Base-by-base conservation (phyloP, 2,888 invertebrate genomes). In the Phorcus lineatus region DNA sequence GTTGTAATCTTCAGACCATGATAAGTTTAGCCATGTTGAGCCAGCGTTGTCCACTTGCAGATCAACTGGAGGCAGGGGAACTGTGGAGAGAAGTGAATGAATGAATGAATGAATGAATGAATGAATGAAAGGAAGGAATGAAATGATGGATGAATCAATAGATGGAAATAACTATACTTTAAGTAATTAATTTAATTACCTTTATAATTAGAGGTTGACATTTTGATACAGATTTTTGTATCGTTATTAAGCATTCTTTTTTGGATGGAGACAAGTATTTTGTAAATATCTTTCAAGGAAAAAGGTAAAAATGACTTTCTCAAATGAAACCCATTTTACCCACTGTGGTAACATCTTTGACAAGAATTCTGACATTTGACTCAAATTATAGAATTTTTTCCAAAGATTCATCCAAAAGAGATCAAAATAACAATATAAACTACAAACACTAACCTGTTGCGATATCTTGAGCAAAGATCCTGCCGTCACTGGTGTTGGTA, bases 51-150 rank as follows among this genome's bases (percentile, higher is more conserved):
- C 31, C 1, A 80, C 77, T 22, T 77, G 31, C 0, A 88, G 62
- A 77, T 80, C 79, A 22, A 77, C 81, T 9, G 86, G 86, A 11
- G 85, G 83, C 67, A 88, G 80, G 6, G 88, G 88, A 66, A 83
- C 88, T 88, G 83, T 19, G 81, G 80, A 24, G 7, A 53, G 62
- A 57, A 13, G 36, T 47, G 47, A 47, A 47, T 47, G 47, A 47
- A 47, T 47, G 47, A 13, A 47, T 47, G 47, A 13, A 47, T 47
- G 47, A 13, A 47, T 47, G 47, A 13, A 47, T 47, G 13, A 13
- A 47, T 47, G 47, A 13, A 47, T 47, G 47, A 47, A 47, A 11
- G 3, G 47, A 47, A 47, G 4, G 47, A 47, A 47, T 47, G 47
- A 47, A 47, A 9, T 4, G 11, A 47, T 47, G 47, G 11, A 47